Percentiles rank a stretch among this genome's conserved stretches.
Conservation (phyloP, 2,888 invertebrate species). For the Alloscopus bannaensis region DNA sequence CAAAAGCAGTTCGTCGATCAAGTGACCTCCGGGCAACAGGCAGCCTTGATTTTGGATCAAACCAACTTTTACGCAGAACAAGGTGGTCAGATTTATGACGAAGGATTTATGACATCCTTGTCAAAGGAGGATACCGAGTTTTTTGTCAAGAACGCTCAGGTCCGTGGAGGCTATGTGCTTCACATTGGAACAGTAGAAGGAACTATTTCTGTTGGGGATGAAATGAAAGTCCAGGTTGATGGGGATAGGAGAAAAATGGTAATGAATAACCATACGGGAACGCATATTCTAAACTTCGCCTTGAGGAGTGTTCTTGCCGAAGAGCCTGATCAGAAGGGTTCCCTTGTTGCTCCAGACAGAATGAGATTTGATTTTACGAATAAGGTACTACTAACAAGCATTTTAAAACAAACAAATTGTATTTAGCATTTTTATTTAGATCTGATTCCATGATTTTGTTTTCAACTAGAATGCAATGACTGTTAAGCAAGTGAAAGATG, state of each 20-base stretch:
- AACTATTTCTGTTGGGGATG: constrained; percentile 88
- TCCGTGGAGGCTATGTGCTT: constrained; percentile 95
- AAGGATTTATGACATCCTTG: constrained; percentile 90
- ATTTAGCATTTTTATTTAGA: no score
- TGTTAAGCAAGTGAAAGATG: constrained; percentile 88
- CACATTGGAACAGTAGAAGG: constrained; percentile 95
- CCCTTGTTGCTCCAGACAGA: constrained; percentile 97
- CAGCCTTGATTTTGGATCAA: constrained; percentile 91
- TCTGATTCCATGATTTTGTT: neutral
- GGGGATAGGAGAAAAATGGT: constrained; percentile 88
- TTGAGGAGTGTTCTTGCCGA: constrained; percentile 91
- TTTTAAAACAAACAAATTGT: neutral
- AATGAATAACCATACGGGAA: constrained; percentile 99
- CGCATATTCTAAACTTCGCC: constrained; percentile 97
- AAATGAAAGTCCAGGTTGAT: constrained; percentile 88
- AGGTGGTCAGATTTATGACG: constrained; percentile 98
- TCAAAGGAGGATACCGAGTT: constrained; percentile 85
- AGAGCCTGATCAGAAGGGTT: constrained; percentile 98
- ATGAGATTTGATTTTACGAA: constrained; percentile 98
- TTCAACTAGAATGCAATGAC: constrained; percentile 86
- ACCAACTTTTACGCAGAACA: constrained; percentile 99
- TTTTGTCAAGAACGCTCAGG: constrained; percentile 93
- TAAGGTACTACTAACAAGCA: no score
- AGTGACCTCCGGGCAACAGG: constrained; percentile 89
- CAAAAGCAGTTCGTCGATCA: constrained; percentile 90